A percentile compares a stretch with the other conserved stretches of the same genome.
Evolutionary conservation across 2,113 vertebrate genomes (phyloP).

Genomic region (Empidonax alnorum): DNA sequence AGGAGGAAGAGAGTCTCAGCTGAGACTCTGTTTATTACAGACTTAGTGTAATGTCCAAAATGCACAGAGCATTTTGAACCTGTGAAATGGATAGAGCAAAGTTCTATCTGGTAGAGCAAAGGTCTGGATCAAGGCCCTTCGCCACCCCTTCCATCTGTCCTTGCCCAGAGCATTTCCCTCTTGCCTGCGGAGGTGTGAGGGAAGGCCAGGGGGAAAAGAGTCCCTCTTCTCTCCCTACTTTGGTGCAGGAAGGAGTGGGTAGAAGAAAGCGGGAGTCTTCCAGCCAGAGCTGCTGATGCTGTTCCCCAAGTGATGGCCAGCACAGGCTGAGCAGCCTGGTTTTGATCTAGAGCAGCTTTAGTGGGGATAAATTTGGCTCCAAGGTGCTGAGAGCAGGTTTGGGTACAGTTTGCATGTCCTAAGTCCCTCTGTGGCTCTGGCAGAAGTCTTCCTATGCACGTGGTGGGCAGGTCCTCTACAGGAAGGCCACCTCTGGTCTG

Average conservation of each 20-base stretch:
- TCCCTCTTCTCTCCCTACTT: not conserved
- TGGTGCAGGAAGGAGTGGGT: not conserved
- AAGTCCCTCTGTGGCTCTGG: not conserved
- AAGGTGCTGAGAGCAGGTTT: not conserved
- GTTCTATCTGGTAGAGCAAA: constrained; percentile 1
- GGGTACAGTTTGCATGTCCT: not conserved
- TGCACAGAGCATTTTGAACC: not conserved
- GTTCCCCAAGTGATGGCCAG: not conserved
- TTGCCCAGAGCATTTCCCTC: not conserved
- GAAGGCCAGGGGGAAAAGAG: not conserved
- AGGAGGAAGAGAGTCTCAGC: not conserved
- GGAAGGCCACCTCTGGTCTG: not conserved
- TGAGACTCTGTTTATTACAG: not conserved
- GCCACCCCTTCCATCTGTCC: not conserved
- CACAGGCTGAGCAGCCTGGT: not conserved
- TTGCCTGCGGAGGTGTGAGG: accelerated
- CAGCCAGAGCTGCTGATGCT: not conserved
- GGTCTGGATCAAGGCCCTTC: not conserved
- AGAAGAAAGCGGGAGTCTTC: not conserved
- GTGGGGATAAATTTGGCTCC: not conserved
- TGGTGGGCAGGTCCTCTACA: not conserved
- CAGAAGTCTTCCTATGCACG: not conserved
- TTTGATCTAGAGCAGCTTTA: not conserved
- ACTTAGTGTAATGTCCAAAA: not conserved
- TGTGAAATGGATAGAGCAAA: not conserved